These are phyloP conservation scores for Sciaenops ocellatus DNA, from an alignment of 2,797 vertebrate genomes.

Conservation along the genomic window DNA sequence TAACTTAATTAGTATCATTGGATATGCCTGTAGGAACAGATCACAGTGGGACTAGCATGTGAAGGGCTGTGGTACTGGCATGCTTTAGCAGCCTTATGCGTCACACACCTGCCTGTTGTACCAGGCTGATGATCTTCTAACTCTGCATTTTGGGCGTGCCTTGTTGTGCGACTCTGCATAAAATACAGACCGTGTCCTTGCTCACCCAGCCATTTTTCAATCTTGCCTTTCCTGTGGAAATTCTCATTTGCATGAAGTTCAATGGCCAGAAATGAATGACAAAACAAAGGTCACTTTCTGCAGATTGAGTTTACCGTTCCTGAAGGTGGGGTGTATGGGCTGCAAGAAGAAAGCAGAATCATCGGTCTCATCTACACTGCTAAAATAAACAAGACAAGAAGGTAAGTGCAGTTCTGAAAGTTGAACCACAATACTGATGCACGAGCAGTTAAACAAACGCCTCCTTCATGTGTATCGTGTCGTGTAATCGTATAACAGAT, in stretches of 20 bases:
- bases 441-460: not conserved
- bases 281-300: not conserved
- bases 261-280: not conserved
- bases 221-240: no score
- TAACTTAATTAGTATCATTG: no score
- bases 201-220: not conserved
- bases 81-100: not conserved
- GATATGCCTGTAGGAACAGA: not conserved
- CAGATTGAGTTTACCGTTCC: conserved; percentile 76
- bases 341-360: conserved; percentile 82
- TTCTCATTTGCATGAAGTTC: not conserved
- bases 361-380: conserved; percentile 83
- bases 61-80: not conserved
- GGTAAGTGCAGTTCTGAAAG: conserved; percentile 43
- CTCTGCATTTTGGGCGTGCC: not conserved
- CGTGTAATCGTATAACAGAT: not conserved
- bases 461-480: not conserved
- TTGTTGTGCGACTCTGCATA: not conserved
- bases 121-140: not conserved
- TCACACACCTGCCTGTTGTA: not conserved
- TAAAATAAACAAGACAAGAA: conserved; percentile 77
- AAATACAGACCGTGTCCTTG: not conserved
- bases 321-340: conserved; percentile 71
- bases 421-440: not conserved
- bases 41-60: not conserved